Base-by-base conservation (phyloP, 2,797 vertebrate genomes). In the Oreochromis mossambicus region DNA sequence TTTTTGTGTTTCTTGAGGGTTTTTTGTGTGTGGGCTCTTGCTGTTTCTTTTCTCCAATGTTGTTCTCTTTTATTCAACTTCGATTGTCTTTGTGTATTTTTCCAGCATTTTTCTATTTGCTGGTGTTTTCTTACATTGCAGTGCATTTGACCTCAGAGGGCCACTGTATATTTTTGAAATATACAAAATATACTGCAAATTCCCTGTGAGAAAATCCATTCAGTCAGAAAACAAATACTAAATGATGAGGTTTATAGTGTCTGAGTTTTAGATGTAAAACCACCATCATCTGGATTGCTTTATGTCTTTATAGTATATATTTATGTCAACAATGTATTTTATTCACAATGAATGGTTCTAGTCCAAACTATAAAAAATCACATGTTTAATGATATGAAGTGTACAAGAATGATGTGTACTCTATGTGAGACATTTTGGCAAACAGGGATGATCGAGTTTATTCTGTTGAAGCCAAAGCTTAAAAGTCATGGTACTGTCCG, bases 391-490 rank as follows among this genome's bases (percentile, higher is more conserved):
- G 26, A 75, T n/a, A 32, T 75, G 17, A 32, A 6, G 15, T 75
- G n/a, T 75, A 26, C 46, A 75, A n/a, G 70, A 75, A 50, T 4
- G 17, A 50, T 50, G 17, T n/a, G 29, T 8, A n/a, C 9, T 50
- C 70, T 32, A 34, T n/a, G 0, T n/a, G 43, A 34, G 26, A n/a
- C 17, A 50, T 32, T 50, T 8, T 24, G 76, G 80, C 38, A 80
- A 87, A 90, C 77, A 78, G 43, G 87, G 91, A 86, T 12, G 2
- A 82, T 56, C 26, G 2, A 76, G 43, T 94, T 95, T 94, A 93
- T 93, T 94, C 63, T 79, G 68, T 48, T 29, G 32, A 90, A 87
- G 87, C 70, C 82, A 78, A 68, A 77, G 84, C 77, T 68, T 78
- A 68, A 66, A 70, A 89, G 79, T 85, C 76, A 58, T 78, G 50